phyloP scores from a whole-genome alignment of 2,888 invertebrate genomes.

The Nomada hirtipes region DNA sequence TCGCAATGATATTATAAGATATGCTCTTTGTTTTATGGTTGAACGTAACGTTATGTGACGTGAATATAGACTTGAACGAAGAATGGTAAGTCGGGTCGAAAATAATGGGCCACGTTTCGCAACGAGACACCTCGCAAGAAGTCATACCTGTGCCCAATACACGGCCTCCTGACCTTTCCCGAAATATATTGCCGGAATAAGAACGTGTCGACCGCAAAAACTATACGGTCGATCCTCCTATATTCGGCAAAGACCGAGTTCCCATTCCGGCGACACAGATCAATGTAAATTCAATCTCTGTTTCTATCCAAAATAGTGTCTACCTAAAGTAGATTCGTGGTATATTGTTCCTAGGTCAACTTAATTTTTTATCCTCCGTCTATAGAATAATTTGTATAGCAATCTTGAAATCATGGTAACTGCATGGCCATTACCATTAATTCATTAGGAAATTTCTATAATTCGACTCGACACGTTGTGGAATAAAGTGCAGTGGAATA shows the following conservation, averaged over 20 bases:
- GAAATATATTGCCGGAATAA: slow-evolving; percentile 51
- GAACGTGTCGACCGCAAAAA: slow-evolving; percentile 41
- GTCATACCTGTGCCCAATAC: background rate
- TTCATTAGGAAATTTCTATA: too few relatives aligned
- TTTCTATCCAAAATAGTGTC: background rate
- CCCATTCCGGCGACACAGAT: background rate
- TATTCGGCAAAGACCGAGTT: slow-evolving; percentile 8
- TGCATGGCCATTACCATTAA: too few relatives aligned
- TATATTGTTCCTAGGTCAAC: too few relatives aligned
- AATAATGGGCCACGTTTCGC: slow-evolving; percentile 5
- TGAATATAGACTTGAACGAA: background rate
- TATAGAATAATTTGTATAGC: too few relatives aligned
- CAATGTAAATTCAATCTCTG: slow-evolving; percentile 8
- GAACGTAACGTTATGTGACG: too few relatives aligned
- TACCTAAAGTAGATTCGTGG: too few relatives aligned
- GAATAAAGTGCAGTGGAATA: background rate
- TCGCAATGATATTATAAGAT: too few relatives aligned
- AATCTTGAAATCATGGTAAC: too few relatives aligned
- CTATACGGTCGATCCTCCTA: slow-evolving; percentile 44
- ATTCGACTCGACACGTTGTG: too few relatives aligned
- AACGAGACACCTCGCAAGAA: background rate
- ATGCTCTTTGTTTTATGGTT: too few relatives aligned
- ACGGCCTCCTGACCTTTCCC: slow-evolving; percentile 55
- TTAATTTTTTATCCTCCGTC: too few relatives aligned
- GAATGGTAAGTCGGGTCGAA: background rate